Evolutionary conservation across 2,113 vertebrate genomes (phyloP), one percentile per base, ranked within the genome.

Genomic region (Myotis yumanensis): DNA sequence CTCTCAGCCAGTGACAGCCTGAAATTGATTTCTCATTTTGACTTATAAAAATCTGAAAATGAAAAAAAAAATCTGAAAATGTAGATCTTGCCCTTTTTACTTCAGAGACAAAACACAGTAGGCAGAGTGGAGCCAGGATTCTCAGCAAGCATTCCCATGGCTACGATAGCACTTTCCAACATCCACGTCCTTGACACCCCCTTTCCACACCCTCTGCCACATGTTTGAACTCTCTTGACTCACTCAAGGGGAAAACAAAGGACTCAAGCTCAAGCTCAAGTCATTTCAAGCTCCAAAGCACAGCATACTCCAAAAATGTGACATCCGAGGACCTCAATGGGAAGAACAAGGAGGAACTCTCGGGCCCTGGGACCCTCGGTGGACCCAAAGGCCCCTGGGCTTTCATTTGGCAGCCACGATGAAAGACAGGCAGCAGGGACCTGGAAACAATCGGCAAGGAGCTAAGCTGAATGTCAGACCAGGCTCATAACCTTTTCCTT

Each of bases 301-400:
- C 37, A 68, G 52, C 20, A 40, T 23, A 35, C 35, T 57, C 17
- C 37, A 90, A 30, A 71, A 40, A 37, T 11, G 4, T 25, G 35
- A 64, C 16, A 25, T 14, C 15, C 3, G 10, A 57, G 4, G 23
- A 79, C 32, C 23, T 14, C 68, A 18, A 1, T 11, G 37, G 76
- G 7, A 43, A 51, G 17, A 77, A 16, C 10, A 28, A 32, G 30
- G n/a, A 69, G 25, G 14, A 32, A 59, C 16, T 40, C 5, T 54
- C 35, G 16, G 30, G 20, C 5, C 8, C 5, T 16, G 0, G 0
- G 52, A 22, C 7, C 2, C 12, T n/a, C 0, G 0, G 22, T 18
- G 22, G 23, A 64, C 37, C 28, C 18, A 11, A 7, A 17, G 17
- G 18, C 17, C 18, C 52, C 80, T 14, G 18, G 28, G 40, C 28